Conservation (phyloP, 2,113 vertebrate species). For the Hydrochoerus hydrochaeris region DNA sequence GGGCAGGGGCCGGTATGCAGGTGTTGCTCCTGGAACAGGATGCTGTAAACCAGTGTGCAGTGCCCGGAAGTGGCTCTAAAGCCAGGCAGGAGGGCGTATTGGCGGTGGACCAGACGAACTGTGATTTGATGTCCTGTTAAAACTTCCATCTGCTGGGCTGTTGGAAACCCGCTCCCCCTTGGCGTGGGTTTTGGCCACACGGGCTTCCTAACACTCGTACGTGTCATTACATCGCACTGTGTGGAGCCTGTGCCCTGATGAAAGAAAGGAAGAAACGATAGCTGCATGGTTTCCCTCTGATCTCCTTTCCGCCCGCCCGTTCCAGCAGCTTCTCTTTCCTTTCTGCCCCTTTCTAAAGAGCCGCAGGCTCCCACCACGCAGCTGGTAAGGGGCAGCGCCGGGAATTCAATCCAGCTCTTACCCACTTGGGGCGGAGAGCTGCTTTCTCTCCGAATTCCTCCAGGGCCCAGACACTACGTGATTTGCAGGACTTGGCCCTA, state of each 20-base stretch:
- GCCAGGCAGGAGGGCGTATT: background rate
- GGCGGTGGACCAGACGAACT: background rate
- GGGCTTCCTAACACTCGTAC: background rate
- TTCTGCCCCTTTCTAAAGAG: constrained; percentile 1
- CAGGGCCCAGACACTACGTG: background rate
- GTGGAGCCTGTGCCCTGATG: background rate
- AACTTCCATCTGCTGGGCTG: background rate
- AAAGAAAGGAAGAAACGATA: background rate
- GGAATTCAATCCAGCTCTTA: background rate
- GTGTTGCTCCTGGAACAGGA: background rate
- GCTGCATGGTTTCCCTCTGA: background rate
- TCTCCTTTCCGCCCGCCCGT: no score
- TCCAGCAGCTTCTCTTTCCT: background rate
- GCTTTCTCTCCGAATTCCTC: constrained; percentile 19
- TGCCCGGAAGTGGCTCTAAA: background rate
- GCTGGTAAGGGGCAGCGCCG: background rate
- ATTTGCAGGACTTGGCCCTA: background rate
- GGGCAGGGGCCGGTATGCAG: no score
- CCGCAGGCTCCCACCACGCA: background rate
- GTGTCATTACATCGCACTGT: background rate
- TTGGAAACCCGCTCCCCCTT: background rate
- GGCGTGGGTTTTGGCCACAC: background rate
- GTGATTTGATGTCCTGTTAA: background rate
- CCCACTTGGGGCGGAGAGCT: background rate
- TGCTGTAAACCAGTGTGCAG: no score